phyloP scores from a whole-genome alignment of 2,113 vertebrate species.

The Halichoeres trimaculatus region DNA sequence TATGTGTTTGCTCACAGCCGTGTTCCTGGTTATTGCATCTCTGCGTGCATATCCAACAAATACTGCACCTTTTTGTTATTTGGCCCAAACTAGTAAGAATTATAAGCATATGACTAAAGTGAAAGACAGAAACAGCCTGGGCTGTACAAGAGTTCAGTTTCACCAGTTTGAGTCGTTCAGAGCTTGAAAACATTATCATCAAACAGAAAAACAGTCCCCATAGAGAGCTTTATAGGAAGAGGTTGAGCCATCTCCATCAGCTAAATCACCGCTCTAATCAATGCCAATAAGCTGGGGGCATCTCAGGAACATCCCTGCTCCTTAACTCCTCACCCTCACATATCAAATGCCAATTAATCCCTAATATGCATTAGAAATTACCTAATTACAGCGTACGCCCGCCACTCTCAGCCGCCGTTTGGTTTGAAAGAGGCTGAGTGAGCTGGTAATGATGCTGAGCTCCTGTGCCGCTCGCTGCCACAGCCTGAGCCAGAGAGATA shows the following conservation, averaged over 20 bases:
- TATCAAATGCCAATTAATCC: conserved; percentile 76
- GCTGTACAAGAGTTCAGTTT: neutral
- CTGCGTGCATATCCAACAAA: no score
- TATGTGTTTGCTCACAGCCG: no score
- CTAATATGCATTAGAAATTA: conserved; percentile 70
- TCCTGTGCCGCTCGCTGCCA: conserved; percentile 16
- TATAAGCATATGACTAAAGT: no score
- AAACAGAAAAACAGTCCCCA: conserved; percentile 3
- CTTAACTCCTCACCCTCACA: conserved; percentile 64
- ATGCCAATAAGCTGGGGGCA: conserved; percentile 55
- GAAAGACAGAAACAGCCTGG: neutral
- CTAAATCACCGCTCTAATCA: conserved; percentile 62
- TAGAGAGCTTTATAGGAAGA: conserved; percentile 19
- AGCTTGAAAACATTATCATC: conserved; percentile 22
- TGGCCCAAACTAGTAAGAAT: no score
- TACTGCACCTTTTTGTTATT: no score
- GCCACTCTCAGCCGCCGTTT: conserved; percentile 33
- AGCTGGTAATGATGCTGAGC: conserved; percentile 68
- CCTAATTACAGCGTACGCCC: conserved; percentile 67
- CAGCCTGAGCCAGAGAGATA: conserved; percentile 42
- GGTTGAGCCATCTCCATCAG: conserved; percentile 43
- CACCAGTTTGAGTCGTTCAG: neutral
- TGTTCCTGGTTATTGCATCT: no score
- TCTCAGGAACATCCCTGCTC: conserved; percentile 38
- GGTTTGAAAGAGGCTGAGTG: conserved; percentile 44